Evolutionary conservation across 1,140 invertebrate species (phyloP), one percentile per base, ranked within the genome.

Genomic region (Tetramorium parvispinum): DNA sequence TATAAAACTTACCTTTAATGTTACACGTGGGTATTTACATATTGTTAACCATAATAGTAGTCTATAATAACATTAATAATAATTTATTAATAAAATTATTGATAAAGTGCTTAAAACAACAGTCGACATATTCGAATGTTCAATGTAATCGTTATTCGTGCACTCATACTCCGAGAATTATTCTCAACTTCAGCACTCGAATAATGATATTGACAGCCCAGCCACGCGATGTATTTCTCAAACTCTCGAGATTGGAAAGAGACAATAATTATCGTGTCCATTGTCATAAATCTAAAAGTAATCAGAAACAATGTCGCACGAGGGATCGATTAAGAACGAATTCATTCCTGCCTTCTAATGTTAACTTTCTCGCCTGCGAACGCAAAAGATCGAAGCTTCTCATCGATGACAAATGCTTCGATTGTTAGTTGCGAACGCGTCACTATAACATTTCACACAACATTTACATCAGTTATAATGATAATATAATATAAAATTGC

Each of bases 1-100:
- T 70, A 70, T 40, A 81, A 81, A 81, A 81, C 49, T 81, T 81
- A 55, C 2, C 66, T 70, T 68, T 70, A 70, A 70, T 21, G 18
- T 57, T 81, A 55, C 37, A 55, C 7, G 10, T 21, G 43, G 1
- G 16, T 81, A 81, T 70, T 81, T 81, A 81, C 63, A 81, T 13
- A 70, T 55, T n/a, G 37, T 24, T 70, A 37, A 63, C 61, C 24
- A 18, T 51, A 40, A 53, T 40, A 37, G 11, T 32, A 37, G 24
- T 79, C 27, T 78, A 21, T 24, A 5, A 49, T 51, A 53, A 53
- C n/a, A 16, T 27, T 51, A 37, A 78, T 59, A 40, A 70, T 55
- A 70, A 81, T 55, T 81, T 70, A 70, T 27, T 32, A 32, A 0
- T 32, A 4, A 46, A 70, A 70, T 70, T 55, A 70, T 55, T 70